These are phyloP conservation scores for Thalassaphorura encarpata DNA, from an alignment of 1,140 invertebrate genomes.

Conservation along the genomic window DNA sequence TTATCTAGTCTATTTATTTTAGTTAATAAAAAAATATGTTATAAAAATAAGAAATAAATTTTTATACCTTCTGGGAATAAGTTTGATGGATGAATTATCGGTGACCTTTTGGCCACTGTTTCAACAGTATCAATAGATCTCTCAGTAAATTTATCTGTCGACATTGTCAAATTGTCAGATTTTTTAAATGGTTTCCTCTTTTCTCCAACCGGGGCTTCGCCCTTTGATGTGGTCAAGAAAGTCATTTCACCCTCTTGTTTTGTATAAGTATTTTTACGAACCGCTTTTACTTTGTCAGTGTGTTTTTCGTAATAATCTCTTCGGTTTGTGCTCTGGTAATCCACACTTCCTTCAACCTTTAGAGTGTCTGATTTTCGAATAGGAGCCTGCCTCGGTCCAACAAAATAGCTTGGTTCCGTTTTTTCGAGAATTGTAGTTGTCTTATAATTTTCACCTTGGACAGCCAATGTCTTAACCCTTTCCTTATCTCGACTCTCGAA, in stretches of 20 bases:
- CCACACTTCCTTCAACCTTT: constrained; percentile 17
- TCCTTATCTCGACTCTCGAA: constrained; percentile 25
- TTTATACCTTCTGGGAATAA: constrained; percentile 40
- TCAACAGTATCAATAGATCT: neutral
- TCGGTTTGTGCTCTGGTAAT: constrained; percentile 18
- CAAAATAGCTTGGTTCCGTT: constrained; percentile 8
- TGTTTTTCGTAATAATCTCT: constrained; percentile 24
- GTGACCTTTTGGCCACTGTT: constrained; percentile 36
- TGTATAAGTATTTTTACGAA: constrained; percentile 23
- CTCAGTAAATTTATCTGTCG: constrained; percentile 18
- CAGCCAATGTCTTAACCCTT: constrained; percentile 13
- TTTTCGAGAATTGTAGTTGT: constrained; percentile 29
- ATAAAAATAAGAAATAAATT: neutral
- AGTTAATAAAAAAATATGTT: constrained; percentile 7
- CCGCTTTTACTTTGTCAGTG: constrained; percentile 7
- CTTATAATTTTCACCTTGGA: constrained; percentile 23
- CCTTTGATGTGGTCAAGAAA: constrained; percentile 52
- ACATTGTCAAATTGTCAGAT: constrained; percentile 44
- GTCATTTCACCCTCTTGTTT: constrained; percentile 36
- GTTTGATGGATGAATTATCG: constrained; percentile 42
- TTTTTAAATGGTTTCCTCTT: neutral
- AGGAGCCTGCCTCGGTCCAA: constrained; percentile 1
- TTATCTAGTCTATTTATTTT: too few relatives aligned
- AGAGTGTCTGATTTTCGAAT: constrained; percentile 16
- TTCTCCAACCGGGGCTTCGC: constrained; percentile 41